Evolutionary conservation across 1,140 invertebrate genomes (phyloP).

Genomic region (Nephotettix cincticeps): DNA sequence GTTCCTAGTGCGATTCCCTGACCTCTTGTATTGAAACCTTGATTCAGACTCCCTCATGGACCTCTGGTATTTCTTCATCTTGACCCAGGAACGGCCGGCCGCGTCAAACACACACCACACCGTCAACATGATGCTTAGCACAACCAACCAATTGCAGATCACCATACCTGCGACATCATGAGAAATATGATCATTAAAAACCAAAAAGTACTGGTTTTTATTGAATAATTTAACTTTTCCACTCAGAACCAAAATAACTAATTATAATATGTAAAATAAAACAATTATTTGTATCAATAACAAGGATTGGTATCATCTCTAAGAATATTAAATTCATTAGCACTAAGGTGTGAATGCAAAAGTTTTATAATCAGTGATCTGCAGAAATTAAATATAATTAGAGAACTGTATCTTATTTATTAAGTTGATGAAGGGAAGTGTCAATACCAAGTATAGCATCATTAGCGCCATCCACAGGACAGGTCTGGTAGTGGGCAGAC

Average conservation of each 20-base stretch:
- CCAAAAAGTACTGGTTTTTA: too few species aligned
- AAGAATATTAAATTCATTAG: too few species aligned
- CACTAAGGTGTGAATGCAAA: too few species aligned
- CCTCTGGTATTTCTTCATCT: conserved; percentile 88
- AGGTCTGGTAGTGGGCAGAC: conserved; percentile 64
- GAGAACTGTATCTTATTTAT: too few species aligned
- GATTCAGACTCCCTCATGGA: conserved; percentile 75
- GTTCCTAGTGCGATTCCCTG: conserved; percentile 76
- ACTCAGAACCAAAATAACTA: too few species aligned
- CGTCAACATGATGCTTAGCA: conserved; percentile 72
- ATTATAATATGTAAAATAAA: too few species aligned
- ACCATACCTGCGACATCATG: conserved; percentile 67
- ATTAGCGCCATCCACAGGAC: conserved; percentile 67
- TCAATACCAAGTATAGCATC: conserved; percentile 74
- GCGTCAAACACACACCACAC: conserved; percentile 88
- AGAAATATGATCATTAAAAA: too few species aligned
- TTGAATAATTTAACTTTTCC: too few species aligned
- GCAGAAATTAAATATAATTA: not conserved
- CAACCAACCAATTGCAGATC: conserved; percentile 75
- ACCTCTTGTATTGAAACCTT: conserved; percentile 71
- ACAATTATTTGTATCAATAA: too few species aligned
- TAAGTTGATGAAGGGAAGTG: too few species aligned
- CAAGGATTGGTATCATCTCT: too few species aligned
- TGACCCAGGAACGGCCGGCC: conserved; percentile 88
- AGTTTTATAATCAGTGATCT: too few species aligned